Evolutionary conservation across 1,140 invertebrate genomes (phyloP).

Genomic region (Drosophila mayri): DNA sequence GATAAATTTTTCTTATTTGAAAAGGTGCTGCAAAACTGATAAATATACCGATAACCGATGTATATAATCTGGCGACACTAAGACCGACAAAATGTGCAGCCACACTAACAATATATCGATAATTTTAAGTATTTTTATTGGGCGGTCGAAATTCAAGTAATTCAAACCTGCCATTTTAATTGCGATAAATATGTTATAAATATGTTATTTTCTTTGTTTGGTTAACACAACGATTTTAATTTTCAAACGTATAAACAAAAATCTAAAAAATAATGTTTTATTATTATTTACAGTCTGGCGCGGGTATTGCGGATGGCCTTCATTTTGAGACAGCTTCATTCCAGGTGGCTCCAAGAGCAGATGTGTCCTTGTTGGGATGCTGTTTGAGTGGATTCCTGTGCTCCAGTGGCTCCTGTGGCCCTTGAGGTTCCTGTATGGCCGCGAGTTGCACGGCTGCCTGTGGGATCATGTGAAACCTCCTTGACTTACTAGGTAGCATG

Average conservation of each 20-base stretch:
- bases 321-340: neutral
- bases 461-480: constrained; percentile 41
- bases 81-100: too few species aligned
- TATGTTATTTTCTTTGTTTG: too few species aligned
- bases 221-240: neutral
- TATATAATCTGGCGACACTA: too few species aligned
- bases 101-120: too few species aligned
- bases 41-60: too few species aligned
- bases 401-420: neutral
- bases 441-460: constrained; percentile 42
- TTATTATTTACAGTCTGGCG: neutral
- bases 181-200: too few species aligned
- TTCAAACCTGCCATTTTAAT: too few species aligned
- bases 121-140: too few species aligned
- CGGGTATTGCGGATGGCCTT: too few species aligned
- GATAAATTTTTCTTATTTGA: too few species aligned
- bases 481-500: constrained; percentile 9
- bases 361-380: neutral
- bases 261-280: neutral
- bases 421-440: neutral
- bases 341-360: neutral
- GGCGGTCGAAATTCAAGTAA: too few species aligned
- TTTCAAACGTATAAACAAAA: neutral
- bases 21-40: too few species aligned
- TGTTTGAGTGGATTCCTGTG: neutral